Conservation (phyloP, 2,113 vertebrate species). For the Prionailurus bengalensis region DNA sequence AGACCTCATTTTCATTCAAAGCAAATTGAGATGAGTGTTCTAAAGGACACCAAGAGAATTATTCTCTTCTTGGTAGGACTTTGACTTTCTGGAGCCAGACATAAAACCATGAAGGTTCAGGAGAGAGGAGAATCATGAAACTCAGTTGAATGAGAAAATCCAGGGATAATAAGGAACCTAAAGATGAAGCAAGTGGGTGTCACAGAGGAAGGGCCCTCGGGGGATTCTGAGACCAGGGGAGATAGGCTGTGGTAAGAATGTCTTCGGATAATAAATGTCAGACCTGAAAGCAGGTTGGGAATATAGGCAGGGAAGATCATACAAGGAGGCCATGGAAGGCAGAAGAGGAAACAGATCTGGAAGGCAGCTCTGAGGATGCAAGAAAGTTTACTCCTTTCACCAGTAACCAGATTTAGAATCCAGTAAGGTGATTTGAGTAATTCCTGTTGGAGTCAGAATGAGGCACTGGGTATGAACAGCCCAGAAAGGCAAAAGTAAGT, state of each 20-base stretch:
- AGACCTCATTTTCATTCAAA: conserved; percentile 49
- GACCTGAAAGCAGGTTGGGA: background rate
- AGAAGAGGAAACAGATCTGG: background rate
- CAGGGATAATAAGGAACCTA: background rate
- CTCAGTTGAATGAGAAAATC: conserved; percentile 22
- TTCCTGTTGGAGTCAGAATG: background rate
- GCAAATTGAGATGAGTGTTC: background rate
- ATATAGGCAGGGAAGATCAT: background rate
- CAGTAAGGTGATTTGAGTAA: background rate
- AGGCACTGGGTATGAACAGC: background rate
- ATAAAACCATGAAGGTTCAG: background rate
- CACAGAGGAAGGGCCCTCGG: background rate
- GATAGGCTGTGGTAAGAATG: background rate
- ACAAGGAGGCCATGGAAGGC: background rate
- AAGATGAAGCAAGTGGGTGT: background rate
- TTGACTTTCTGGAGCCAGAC: background rate
- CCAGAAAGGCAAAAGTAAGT: background rate
- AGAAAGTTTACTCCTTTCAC: background rate
- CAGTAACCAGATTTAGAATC: background rate
- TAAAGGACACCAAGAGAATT: conserved; percentile 24
- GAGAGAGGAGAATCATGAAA: background rate
- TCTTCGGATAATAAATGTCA: background rate
- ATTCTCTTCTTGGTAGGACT: background rate
- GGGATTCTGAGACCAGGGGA: background rate
- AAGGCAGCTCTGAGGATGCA: background rate